Percentiles rank a stretch among this genome's conserved stretches.
Evolutionary conservation across 2,888 invertebrate genomes (phyloP).

Genomic region (Nipponacmea schrenckii): DNA sequence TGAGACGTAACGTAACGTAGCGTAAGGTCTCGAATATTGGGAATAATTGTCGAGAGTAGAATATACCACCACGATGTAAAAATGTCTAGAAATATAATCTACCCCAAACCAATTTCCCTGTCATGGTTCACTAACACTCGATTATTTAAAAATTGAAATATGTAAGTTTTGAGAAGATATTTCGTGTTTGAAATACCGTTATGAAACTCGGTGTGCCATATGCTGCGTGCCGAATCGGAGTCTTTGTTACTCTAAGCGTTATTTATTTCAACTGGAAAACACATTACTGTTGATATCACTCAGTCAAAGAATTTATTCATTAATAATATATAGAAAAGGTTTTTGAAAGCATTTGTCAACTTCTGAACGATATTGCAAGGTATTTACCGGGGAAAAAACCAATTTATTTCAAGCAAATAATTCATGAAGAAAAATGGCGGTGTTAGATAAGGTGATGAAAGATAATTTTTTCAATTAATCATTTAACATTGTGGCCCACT

Average conservation of each 20-base stretch:
- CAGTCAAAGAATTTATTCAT: not conserved
- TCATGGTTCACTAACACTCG: not conserved
- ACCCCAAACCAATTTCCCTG: not conserved
- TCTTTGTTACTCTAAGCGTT: not conserved
- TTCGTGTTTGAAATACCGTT: not conserved
- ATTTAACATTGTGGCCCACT: not conserved
- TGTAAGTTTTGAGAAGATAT: not conserved
- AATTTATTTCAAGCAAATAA: not conserved
- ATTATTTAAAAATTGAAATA: not conserved
- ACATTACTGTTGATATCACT: not conserved
- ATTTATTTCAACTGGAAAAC: not conserved
- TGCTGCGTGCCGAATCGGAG: not conserved
- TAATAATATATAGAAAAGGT: not conserved
- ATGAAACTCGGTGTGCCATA: not conserved
- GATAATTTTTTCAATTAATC: not conserved
- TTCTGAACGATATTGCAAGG: conserved; percentile 2
- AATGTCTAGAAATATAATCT: not conserved
- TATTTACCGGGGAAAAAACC: not conserved
- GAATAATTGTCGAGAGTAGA: no score
- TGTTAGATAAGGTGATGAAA: not conserved
- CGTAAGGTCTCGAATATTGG: no score
- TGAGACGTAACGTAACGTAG: no score
- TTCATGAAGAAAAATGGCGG: not conserved
- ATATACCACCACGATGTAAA: not conserved
- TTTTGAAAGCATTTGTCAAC: conserved; percentile 8